These are phyloP conservation scores for Ooceraea biroi DNA, from an alignment of 1,140 invertebrate genomes.

Conservation along the genomic window DNA sequence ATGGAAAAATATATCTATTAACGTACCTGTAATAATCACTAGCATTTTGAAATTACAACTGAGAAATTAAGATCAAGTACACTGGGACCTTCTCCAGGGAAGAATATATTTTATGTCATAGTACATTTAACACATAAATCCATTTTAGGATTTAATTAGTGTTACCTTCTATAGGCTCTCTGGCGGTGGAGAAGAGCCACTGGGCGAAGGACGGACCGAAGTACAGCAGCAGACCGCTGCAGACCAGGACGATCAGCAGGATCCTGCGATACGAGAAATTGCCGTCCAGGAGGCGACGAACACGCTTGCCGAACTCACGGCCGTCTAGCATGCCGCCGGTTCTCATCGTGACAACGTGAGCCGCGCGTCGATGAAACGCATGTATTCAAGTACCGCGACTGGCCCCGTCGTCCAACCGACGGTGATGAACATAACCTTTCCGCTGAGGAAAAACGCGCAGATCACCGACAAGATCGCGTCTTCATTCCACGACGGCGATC, in stretches of 20 bases:
- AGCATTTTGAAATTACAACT: neutral
- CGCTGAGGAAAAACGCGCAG: neutral
- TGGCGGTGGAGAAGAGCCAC: slow-evolving; percentile 87
- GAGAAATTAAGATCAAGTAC: too few species aligned
- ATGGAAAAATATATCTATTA: slow-evolving; percentile 51
- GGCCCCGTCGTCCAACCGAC: neutral
- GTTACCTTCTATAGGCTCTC: slow-evolving; percentile 82
- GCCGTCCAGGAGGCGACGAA: slow-evolving; percentile 88
- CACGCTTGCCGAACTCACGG: slow-evolving; percentile 86
- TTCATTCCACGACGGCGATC: neutral
- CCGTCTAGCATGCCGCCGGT: slow-evolving; percentile 82
- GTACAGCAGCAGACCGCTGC: slow-evolving; percentile 89
- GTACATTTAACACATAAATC: too few species aligned
- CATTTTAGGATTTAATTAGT: neutral
- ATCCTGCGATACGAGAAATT: slow-evolving; percentile 89
- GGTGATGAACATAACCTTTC: slow-evolving; percentile 32
- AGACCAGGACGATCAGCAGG: slow-evolving; percentile 88
- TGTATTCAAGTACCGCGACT: neutral
- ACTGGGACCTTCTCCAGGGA: too few species aligned
- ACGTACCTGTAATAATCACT: neutral
- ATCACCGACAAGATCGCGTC: neutral
- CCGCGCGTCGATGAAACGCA: neutral
- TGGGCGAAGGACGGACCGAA: slow-evolving; percentile 88
- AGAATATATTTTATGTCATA: too few species aligned
- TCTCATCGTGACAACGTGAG: slow-evolving; percentile 65